Base-by-base conservation (phyloP, 1,140 invertebrate species). In the Leucophenga varia region DNA sequence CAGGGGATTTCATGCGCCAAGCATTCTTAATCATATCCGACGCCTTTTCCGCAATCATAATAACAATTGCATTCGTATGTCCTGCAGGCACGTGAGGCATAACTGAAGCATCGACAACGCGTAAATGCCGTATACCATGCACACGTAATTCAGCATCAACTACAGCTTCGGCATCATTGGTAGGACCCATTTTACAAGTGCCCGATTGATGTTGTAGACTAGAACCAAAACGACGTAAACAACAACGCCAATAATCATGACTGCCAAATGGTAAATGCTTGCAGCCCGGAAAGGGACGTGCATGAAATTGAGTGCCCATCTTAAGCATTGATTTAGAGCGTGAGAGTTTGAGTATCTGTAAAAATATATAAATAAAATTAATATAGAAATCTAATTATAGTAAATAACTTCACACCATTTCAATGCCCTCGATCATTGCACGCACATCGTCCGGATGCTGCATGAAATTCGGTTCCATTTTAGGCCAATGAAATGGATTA, bases 381-480 rank as follows among this genome's bases (percentile, higher is more conserved):
- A 3, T 49, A 34, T 3, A 16, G 14, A 12, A 43, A 43, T 10
- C 25, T 2, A 31, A 31, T 19, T 9, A 19, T 43, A 57, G 61
- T 77, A 73, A n/a, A n/a, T n/a, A n/a, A n/a, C n/a, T n/a, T n/a
- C n/a, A n/a, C n/a, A 86, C 86, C 75, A 84, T 80, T 73, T 87
- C 84, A 17, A 90, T 83, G 34, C 87, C 89, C 67, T 88, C 82
- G 8, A 86, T 79, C 65, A 91, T 79, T 1, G 82, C 81, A 8
- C 76, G 65, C 2, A 90, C 53, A 70, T 92, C 89, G 6, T 83
- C 75, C 1, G 80, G 73, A 52, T 88, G 74, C 12, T 81, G 72
- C 58, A 90, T 86, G 64, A 91, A 93, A 72, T 91, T 92, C 1
- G 88, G 84, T 21, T 89, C 77, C 51, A 95, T 84, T 35, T 80